Evolutionary conservation across 2,888 invertebrate species (phyloP), one percentile per base, ranked within the genome.

Genomic region (Lacanobia wlatinum): DNA sequence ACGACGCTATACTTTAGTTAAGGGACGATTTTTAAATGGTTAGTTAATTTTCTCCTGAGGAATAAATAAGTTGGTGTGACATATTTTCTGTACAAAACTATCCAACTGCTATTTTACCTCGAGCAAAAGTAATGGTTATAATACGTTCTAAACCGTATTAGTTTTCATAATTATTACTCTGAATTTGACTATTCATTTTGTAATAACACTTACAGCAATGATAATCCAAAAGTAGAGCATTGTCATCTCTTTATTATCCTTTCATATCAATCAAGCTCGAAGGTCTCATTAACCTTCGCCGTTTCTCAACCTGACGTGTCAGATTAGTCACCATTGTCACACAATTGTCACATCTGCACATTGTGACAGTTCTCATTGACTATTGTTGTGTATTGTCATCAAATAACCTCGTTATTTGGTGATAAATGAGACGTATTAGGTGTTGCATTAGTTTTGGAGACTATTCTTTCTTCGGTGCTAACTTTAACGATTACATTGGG

Each of bases 361-460:
- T 77, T 74, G 84, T 81, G 82, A 75, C 73, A 80, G 65, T 73
- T 84, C 72, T 71, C 76, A 77, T 75, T 70, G 73, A 55, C 69
- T 74, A 84, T 83, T 83, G 82, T 85, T 70, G 64, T 62, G 43
- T 59, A 69, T 79, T 83, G 80, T 76, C 58, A 28, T 43, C 43
- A 50, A n/a, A 38, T 64, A 86, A 80, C 82, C 82, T 84, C 75
- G 86, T 75, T 59, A 59, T 61, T 55, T 58, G 53, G 50, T 70
- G 69, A 80, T 71, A 66, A 74, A 81, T 76, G 59, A 70, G 34
- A 2, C 14, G 50, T 58, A 62, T 70, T 58, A 69, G 59, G 34
- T 55, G 64, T 80, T 84, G 76, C 83, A 61, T 65, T 64, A 83
- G 60, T 9, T n/a, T n/a, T n/a, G n/a, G n/a, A n/a, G n/a, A n/a